These are phyloP conservation scores for Hirtodrosophila alboralis DNA, from an alignment of 2,888 invertebrate genomes.

Conservation along the genomic window DNA sequence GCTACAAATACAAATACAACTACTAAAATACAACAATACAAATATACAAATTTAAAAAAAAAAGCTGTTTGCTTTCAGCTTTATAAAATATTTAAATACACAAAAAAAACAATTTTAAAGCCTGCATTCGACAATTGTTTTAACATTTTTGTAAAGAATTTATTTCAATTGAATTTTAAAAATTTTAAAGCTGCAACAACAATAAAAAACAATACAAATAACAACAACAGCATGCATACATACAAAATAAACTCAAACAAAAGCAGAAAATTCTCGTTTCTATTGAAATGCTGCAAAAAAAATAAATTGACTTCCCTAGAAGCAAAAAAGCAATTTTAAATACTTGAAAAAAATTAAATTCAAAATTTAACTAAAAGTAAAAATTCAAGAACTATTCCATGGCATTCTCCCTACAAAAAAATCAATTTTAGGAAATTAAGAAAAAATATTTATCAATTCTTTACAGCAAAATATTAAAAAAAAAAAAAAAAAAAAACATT, in stretches of 20 bases:
- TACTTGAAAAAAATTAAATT: no score
- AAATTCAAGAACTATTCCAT: no score
- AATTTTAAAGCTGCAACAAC: constrained; percentile 13
- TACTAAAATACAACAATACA: constrained; percentile 20
- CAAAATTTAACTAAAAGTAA: no score
- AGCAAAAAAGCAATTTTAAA: no score
- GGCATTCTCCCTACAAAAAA: no score
- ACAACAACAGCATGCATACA: constrained; percentile 19
- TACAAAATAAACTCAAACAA: not conserved
- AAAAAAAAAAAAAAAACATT: no score
- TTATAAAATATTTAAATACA: constrained; percentile 25
- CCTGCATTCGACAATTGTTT: not conserved
- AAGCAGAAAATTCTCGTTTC: not conserved
- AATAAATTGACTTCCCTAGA: not conserved
- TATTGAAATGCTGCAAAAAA: not conserved
- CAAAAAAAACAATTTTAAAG: constrained; percentile 8
- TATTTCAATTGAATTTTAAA: not conserved
- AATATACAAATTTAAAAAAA: constrained; percentile 18
- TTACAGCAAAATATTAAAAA: no score
- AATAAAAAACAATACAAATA: constrained; percentile 2
- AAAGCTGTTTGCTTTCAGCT: no score
- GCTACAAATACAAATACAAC: constrained; percentile 15
- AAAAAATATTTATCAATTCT: no score
- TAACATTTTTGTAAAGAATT: not conserved
- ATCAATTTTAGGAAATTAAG: no score